Evolutionary conservation across 2,888 invertebrate genomes (phyloP).

Genomic region (Chrysina gloriosa): DNA sequence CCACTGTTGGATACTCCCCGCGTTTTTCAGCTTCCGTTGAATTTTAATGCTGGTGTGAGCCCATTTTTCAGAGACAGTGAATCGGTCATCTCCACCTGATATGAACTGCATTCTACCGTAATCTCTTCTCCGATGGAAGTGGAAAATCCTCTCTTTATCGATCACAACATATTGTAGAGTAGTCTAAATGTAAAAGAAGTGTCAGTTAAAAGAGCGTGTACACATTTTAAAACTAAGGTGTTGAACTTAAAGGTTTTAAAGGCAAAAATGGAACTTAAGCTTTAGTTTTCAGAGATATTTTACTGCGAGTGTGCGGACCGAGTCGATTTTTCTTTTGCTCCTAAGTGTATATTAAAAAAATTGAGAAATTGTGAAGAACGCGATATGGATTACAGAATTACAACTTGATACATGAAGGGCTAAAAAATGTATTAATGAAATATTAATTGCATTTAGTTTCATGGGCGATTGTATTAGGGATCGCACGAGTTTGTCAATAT

Average conservation of each 20-base stretch:
- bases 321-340: background rate
- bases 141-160: background rate
- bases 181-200: background rate
- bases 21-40: background rate
- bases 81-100: background rate
- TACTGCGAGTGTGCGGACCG: background rate
- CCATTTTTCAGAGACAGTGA: background rate
- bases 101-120: background rate
- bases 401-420: too few relatives aligned
- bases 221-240: too few relatives aligned
- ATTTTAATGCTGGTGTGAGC: background rate
- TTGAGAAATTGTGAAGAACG: too few relatives aligned
- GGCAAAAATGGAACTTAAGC: background rate
- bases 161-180: background rate
- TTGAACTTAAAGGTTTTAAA: background rate
- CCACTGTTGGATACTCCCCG: background rate
- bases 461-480: too few relatives aligned
- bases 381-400: too few relatives aligned
- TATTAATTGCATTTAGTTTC: too few relatives aligned
- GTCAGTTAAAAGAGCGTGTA: background rate
- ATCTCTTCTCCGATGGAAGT: background rate
- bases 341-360: background rate
- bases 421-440: too few relatives aligned
- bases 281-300: background rate
- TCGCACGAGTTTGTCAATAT: too few relatives aligned